Percentiles rank a stretch among this genome's conserved stretches.
Evolutionary conservation across 2,113 vertebrate genomes (phyloP).

Genomic region (Suricata suricatta): DNA sequence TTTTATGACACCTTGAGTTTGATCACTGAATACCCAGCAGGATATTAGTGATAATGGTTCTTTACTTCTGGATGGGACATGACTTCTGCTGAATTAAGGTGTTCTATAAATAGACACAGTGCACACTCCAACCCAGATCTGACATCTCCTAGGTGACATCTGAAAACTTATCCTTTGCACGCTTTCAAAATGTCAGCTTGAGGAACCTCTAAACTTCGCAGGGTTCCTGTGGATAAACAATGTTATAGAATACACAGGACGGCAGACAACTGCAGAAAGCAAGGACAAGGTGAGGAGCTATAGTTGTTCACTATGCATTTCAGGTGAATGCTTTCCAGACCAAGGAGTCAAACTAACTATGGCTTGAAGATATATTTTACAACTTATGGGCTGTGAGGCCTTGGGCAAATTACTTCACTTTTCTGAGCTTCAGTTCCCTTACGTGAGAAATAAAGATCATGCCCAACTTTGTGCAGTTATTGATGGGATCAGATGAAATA

Average conservation of each 20-base stretch:
- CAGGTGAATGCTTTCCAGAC: not conserved
- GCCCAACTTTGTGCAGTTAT: not conserved
- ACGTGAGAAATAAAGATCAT: not conserved
- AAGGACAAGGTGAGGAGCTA: not conserved
- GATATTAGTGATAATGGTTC: not conserved
- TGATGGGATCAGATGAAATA: not conserved
- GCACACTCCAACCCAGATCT: not conserved
- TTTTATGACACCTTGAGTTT: not conserved
- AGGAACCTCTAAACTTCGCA: not conserved
- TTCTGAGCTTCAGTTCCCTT: not conserved
- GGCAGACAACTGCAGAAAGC: not conserved
- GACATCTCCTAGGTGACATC: not conserved
- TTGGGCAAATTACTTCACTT: not conserved
- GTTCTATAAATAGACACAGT: not conserved
- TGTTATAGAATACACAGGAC: not conserved
- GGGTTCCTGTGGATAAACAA: not conserved
- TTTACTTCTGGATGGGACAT: not conserved
- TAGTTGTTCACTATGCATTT: not conserved
- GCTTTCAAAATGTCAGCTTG: slow-evolving; percentile 1
- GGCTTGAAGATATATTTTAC: not conserved
- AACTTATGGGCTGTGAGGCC: not conserved
- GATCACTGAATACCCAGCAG: not conserved
- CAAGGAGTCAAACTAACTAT: not conserved
- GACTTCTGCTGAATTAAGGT: not conserved
- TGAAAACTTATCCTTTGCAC: not conserved